A percentile compares a stretch with the other conserved stretches of the same genome.
Evolutionary conservation across 2,888 invertebrate genomes (phyloP).

Genomic region (Leptodirus hochenwartii): DNA sequence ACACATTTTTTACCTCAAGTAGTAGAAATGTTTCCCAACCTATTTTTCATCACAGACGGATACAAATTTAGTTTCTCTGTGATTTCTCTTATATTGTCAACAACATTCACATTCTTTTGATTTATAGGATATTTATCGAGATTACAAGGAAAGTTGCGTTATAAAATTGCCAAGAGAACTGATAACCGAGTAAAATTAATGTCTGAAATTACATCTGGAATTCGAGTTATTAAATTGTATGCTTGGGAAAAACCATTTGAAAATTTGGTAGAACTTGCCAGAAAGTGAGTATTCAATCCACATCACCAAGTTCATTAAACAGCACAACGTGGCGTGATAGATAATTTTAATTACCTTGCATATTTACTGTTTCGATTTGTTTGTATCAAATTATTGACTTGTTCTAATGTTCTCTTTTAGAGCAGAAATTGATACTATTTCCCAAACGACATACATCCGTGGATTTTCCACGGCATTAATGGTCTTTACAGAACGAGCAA

Average conservation of each 20-base stretch:
- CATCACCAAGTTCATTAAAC: too few species aligned
- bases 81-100: too few species aligned
- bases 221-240: conserved; percentile 64
- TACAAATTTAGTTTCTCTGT: too few species aligned
- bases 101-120: conserved; percentile 5
- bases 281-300: conserved; percentile 36
- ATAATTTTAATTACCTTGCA: too few species aligned
- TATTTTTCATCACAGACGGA: too few species aligned
- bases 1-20: too few species aligned
- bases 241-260: conserved; percentile 60
- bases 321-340: too few species aligned
- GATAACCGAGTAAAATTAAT: conserved; percentile 52
- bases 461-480: conserved; percentile 43
- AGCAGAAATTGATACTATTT: conserved; percentile 48
- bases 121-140: conserved; percentile 29
- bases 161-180: conserved; percentile 31
- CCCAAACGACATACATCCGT: conserved; percentile 44
- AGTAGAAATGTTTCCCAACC: too few species aligned
- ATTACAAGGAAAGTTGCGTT: conserved; percentile 27
- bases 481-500: conserved; percentile 72
- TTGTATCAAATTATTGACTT: too few species aligned
- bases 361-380: too few species aligned
- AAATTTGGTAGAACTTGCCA: conserved; percentile 36
- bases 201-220: conserved; percentile 56
- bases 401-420: too few species aligned